Base-by-base conservation (phyloP, 2,113 vertebrate species). In the Solea solea region DNA sequence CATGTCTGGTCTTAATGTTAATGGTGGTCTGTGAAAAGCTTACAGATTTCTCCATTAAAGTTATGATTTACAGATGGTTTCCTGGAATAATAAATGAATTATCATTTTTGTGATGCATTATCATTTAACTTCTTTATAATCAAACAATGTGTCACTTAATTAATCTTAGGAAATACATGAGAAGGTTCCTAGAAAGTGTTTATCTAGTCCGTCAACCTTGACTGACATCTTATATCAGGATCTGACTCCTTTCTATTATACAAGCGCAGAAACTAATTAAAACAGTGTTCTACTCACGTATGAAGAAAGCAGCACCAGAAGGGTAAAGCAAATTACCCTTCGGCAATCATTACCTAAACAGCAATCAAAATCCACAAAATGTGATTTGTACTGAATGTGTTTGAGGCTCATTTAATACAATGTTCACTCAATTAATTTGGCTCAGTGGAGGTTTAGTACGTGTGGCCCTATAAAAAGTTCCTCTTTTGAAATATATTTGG, bases 401-500 rank as follows among this genome's bases (percentile, higher is more conserved):
- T 52, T 8, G 1, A 0, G 44, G 42, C 2, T 39, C 6, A 39
- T 52, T 55, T 25, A 28, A 52, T 34, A 2, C 4, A 3, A 40
- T 39, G 44, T 50, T 3, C 54, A 39, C 25, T 69, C 6, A 12
- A 14, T 64, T 1, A 13, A 14, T 64, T 8, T 62, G 28, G n/a
- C 6, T 16, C 34, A 8, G 11, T n/a, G 9, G 14, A 15, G 5
- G 3, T 39, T 55, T 9, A 50, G 2, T 51, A 42, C 48, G 60
- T 78, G 64, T 51, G 64, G 51, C 44, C 40, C 27, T 39, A 53
- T 68, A 51, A 74, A 74, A 60, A 0, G 45, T 28, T 63, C 12
- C 4, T 62, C 48, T 15, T 76, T 73, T 73, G 21, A 80, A 76
- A 72, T 61, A 11, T 16, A 16, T 5, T 40, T 53, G 51, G 16